A percentile compares a stretch with the other conserved stretches of the same genome.
Conservation (phyloP, 2,113 vertebrate genomes). For the Epinephelus moara region DNA sequence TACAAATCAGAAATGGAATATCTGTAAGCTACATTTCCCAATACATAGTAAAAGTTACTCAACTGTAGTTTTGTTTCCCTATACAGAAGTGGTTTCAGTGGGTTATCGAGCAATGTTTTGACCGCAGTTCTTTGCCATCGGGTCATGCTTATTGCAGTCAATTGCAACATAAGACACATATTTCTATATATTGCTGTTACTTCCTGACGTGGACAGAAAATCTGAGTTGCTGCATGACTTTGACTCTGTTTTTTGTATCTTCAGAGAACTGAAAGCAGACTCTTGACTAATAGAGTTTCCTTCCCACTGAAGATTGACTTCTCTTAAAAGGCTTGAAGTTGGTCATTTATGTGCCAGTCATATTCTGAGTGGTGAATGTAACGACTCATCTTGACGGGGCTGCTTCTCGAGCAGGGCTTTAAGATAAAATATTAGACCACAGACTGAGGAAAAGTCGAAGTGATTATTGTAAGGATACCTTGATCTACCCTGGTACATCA, state of each 20-base stretch:
- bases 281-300: slow-evolving; percentile 46
- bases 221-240: slow-evolving; percentile 9
- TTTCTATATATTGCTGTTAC: neutral
- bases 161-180: neutral
- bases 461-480: neutral
- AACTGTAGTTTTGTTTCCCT: neutral
- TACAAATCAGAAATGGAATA: neutral
- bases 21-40: neutral
- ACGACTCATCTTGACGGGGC: neutral
- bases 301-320: slow-evolving; percentile 35
- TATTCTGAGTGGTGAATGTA: neutral
- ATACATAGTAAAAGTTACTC: neutral
- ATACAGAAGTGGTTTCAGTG: neutral
- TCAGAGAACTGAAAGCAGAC: slow-evolving; percentile 64
- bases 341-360: neutral
- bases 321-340: neutral
- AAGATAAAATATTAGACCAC: neutral
- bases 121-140: neutral
- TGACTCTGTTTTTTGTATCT: neutral
- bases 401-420: neutral
- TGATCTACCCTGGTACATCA: neutral
- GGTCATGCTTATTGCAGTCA: neutral
- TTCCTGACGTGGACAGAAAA: neutral
- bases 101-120: neutral
- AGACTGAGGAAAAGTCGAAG: neutral